phyloP scores from a whole-genome alignment of 1,140 invertebrate genomes.

The Papilio polytes region DNA sequence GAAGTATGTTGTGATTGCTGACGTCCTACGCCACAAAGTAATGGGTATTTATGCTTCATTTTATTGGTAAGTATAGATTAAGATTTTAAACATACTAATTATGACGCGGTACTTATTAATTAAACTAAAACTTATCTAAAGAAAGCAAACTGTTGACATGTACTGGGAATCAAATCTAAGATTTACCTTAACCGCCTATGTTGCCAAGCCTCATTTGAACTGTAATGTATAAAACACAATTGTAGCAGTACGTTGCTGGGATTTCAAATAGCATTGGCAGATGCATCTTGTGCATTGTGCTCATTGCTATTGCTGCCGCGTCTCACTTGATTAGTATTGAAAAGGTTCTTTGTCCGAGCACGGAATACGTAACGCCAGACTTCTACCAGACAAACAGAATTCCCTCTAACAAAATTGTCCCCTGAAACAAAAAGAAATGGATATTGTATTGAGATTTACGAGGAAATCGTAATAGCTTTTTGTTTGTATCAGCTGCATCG shows the following conservation, averaged over 20 bases:
- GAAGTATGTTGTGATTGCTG: too few relatives aligned
- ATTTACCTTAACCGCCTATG: neutral
- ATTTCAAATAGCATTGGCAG: constrained; percentile 38
- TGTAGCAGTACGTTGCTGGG: constrained; percentile 21
- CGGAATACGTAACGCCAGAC: constrained; percentile 34
- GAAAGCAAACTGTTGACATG: neutral
- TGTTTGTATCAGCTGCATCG: constrained; percentile 40
- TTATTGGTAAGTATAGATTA: too few relatives aligned
- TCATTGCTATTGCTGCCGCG: constrained; percentile 33
- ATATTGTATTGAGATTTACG: constrained; percentile 38
- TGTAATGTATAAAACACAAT: constrained; percentile 20
- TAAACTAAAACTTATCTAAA: neutral
- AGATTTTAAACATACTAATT: neutral
- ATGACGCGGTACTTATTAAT: too few relatives aligned
- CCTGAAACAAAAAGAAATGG: constrained; percentile 37
- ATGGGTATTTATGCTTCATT: too few relatives aligned
- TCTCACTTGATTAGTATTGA: constrained; percentile 39
- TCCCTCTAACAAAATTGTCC: constrained; percentile 18
- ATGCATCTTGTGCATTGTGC: constrained; percentile 38
- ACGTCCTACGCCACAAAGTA: too few relatives aligned
- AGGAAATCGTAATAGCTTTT: constrained; percentile 38
- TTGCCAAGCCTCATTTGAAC: constrained; percentile 12
- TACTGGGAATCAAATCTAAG: neutral
- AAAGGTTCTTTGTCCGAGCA: constrained; percentile 37
- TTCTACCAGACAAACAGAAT: constrained; percentile 33